Conservation (phyloP, 2,888 invertebrate genomes). For the Mimachlamys varia region DNA sequence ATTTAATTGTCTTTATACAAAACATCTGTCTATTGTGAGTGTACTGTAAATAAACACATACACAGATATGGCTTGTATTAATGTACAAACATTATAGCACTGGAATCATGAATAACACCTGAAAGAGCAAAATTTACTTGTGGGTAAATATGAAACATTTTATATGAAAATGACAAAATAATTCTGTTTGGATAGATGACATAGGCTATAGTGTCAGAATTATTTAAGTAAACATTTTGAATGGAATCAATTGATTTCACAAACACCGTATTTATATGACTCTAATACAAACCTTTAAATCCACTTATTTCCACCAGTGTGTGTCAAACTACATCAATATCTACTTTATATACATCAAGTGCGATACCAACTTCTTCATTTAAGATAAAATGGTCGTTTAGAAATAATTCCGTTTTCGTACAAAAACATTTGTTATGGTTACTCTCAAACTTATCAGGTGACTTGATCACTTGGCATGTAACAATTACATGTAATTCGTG, state of each 20-base stretch:
- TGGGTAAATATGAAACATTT: neutral
- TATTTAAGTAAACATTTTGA: neutral
- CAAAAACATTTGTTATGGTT: too few relatives aligned
- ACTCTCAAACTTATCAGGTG: too few relatives aligned
- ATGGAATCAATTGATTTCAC: neutral
- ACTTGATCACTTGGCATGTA: too few relatives aligned
- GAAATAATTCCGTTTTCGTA: too few relatives aligned
- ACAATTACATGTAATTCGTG: too few relatives aligned
- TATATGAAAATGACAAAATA: neutral
- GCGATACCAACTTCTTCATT: too few relatives aligned
- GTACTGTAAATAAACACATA: neutral
- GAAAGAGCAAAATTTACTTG: neutral
- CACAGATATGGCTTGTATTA: neutral
- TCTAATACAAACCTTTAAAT: neutral
- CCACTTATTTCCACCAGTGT: too few relatives aligned
- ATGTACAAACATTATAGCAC: neutral
- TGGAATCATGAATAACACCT: neutral
- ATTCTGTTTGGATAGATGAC: neutral
- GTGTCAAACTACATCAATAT: too few relatives aligned
- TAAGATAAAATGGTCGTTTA: neutral
- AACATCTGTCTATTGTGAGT: neutral
- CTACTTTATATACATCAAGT: too few relatives aligned
- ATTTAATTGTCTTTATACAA: neutral
- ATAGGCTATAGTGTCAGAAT: neutral
- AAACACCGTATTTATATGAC: neutral